Conservation (phyloP, 1,140 invertebrate species). For the Idris sp. region DNA sequence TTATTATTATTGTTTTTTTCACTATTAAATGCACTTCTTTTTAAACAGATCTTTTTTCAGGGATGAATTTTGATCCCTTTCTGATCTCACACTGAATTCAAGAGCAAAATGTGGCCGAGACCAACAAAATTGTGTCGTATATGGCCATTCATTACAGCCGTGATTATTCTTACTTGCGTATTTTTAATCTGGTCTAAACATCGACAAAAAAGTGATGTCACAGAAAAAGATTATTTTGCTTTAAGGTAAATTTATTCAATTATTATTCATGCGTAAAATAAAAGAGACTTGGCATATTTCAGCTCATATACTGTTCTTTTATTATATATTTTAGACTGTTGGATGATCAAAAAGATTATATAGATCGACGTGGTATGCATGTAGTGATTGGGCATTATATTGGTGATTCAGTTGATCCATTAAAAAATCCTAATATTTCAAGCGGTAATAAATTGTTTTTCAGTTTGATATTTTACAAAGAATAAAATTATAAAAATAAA, state of each 20-base stretch:
- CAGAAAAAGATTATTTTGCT: conserved; percentile 61
- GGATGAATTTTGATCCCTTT: no score
- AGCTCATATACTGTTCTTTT: not conserved
- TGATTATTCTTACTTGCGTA: conserved; percentile 52
- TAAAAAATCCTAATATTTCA: conserved; percentile 82
- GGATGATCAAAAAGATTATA: conserved; percentile 82
- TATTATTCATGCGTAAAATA: not conserved
- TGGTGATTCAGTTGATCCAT: conserved; percentile 81
- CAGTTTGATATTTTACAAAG: no score
- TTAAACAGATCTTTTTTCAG: no score
- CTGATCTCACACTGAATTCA: no score
- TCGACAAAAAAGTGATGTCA: conserved; percentile 44
- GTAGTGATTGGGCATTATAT: conserved; percentile 92
- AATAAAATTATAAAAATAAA: not conserved
- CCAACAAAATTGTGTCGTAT: conserved; percentile 65
- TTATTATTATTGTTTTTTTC: no score
- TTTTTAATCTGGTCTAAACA: conserved; percentile 68
- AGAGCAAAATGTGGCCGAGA: conserved; percentile 72
- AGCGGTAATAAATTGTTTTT: conserved; percentile 82
- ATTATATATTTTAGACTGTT: conserved; percentile 71
- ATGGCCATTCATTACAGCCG: conserved; percentile 60
- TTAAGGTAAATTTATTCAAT: conserved; percentile 60
- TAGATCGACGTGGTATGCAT: conserved; percentile 85
- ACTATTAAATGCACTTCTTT: no score
- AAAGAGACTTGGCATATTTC: no score